A percentile compares a stretch with the other conserved stretches of the same genome.
These are phyloP conservation scores for Eilema griseolum DNA, from an alignment of 2,888 invertebrate genomes.

Conservation along the genomic window DNA sequence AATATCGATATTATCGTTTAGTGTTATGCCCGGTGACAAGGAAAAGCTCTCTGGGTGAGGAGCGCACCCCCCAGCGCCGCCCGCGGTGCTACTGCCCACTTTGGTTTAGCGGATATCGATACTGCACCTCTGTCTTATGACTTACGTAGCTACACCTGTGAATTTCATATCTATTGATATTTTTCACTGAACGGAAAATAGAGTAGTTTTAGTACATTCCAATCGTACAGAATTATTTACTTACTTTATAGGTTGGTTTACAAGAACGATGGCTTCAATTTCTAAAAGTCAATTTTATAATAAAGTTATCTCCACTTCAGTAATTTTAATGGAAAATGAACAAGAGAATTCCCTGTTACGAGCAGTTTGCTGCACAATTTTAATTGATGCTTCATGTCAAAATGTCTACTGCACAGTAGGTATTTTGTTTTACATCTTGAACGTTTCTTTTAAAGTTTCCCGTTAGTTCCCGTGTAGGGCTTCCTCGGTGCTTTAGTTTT, in stretches of 20 bases:
- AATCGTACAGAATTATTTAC: background rate
- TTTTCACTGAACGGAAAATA: background rate
- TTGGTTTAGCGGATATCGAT: constrained; percentile 50
- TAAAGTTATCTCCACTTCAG: constrained; percentile 11
- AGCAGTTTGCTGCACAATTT: constrained; percentile 14
- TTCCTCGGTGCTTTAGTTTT: constrained; percentile 72
- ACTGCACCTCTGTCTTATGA: constrained; percentile 56
- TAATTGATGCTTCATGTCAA: constrained; percentile 43
- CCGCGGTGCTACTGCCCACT: constrained; percentile 60
- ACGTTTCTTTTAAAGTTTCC: constrained; percentile 67
- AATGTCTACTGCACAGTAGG: constrained; percentile 35
- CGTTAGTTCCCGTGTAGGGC: constrained; percentile 52
- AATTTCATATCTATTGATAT: background rate
- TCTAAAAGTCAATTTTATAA: constrained; percentile 11
- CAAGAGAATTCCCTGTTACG: background rate
- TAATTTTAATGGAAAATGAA: constrained; percentile 15
- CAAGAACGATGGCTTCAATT: constrained; percentile 4
- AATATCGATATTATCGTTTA: constrained; percentile 84
- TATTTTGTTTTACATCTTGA: constrained; percentile 44
- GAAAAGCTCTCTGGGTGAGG: constrained; percentile 79
- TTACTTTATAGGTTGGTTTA: background rate
- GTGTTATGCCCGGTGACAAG: constrained; percentile 83
- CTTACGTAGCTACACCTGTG: constrained; percentile 29
- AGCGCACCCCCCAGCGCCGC: constrained; percentile 66
- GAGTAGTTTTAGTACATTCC: background rate